Evolutionary conservation across 2,113 vertebrate genomes (phyloP), one percentile per base, ranked within the genome.

Genomic region (Actenoides hombroni): DNA sequence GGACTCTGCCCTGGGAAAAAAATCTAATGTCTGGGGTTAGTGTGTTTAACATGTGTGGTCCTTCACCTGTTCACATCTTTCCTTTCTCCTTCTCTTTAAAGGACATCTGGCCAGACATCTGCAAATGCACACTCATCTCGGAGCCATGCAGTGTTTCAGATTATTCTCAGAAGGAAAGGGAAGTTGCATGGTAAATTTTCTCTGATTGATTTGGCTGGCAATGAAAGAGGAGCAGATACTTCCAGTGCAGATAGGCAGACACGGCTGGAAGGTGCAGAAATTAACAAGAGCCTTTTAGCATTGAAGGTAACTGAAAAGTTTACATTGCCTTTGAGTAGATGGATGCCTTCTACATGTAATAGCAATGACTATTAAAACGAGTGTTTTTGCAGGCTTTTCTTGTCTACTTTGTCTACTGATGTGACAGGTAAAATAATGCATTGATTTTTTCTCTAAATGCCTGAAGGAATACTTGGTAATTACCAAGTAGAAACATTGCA

Each of bases 171-270:
- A 78, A 98, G 98, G 76, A 98, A 99, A 94, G 99, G 99, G 77
- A 99, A 99, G 95, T 98, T 99, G 97, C 99, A 99, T 96, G 99
- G 99, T 70, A 99, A 99, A 98, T 99, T 99, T 97, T 99, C 99
- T 78, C 98, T 99, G 65, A 99, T 99, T 33, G 99, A 99, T 96
- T 97, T 99, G 98, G 99, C 99, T 80, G 99, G 99, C 80, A 99
- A 99, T 83, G 99, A 99, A 98, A 98, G 99, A 86, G 99, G 99
- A 61, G 99, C 99, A 13, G 99, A 99, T 96, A 99, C 99, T 6
- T 99, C 99, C 11, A 99, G 99, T 88, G 99, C 99, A 5, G 99
- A 99, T 94, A 98, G 99, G 23, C 99, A 99, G 98, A 99, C 99
- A 0, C 98, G 99, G 46, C 98, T 99, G 63, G 99, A 99, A 98